Percentiles rank a stretch among this genome's conserved stretches.
Conservation (phyloP, 2,113 vertebrate genomes). For the Pimephales promelas region DNA sequence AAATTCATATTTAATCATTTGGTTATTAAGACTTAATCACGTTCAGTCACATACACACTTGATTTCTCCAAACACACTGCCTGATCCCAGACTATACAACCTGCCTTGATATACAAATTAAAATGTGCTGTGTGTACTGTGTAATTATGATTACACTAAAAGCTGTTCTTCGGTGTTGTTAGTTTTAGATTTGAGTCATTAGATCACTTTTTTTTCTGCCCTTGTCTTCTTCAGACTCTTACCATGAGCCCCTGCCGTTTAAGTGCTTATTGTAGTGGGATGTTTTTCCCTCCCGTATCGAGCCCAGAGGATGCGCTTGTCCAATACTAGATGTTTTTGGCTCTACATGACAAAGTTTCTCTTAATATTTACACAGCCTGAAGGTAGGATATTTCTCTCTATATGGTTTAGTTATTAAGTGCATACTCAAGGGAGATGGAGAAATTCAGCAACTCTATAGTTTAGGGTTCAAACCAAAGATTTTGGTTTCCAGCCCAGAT, state of each 20-base stretch:
- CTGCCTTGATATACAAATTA: not conserved
- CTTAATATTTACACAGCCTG: constrained; percentile 43
- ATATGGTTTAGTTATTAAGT: constrained; percentile 6
- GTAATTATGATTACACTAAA: constrained; percentile 13
- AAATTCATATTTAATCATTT: not conserved
- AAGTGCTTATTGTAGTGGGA: not conserved
- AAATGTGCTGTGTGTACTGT: not conserved
- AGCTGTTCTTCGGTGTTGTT: not conserved
- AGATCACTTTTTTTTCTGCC: not conserved
- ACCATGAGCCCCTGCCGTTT: not conserved
- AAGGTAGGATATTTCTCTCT: constrained; percentile 18
- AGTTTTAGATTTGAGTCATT: constrained; percentile 8
- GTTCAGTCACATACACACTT: not conserved
- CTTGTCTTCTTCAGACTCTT: not conserved
- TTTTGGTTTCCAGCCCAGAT: constrained; percentile 11
- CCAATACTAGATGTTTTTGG: constrained; percentile 53
- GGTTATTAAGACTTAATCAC: not conserved
- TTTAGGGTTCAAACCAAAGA: constrained; percentile 5
- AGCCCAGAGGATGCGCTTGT: constrained; percentile 55
- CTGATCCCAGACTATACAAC: not conserved
- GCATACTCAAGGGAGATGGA: not conserved
- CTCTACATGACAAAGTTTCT: constrained; percentile 45
- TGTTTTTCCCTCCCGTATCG: not conserved
- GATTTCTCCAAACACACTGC: not conserved
- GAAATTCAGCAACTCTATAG: not conserved